A percentile compares a stretch with the other conserved stretches of the same genome.
These are phyloP conservation scores for Buphagus erythrorhynchus DNA, from an alignment of 2,797 vertebrate species.

Conservation along the genomic window DNA sequence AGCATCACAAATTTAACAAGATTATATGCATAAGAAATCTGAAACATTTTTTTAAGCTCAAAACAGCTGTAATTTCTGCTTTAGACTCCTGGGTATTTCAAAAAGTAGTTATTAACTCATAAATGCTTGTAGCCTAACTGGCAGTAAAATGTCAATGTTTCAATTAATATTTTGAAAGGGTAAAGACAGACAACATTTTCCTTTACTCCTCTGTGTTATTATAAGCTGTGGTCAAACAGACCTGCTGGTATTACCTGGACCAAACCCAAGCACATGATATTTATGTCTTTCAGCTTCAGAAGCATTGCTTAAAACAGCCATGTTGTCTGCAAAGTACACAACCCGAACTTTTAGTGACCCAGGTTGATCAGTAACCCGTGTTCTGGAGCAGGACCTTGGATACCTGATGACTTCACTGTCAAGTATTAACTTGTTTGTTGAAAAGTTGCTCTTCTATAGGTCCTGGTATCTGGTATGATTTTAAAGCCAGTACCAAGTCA, in stretches of 20 bases:
- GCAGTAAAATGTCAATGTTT: not conserved
- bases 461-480: not conserved
- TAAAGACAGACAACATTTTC: not conserved
- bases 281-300: not conserved
- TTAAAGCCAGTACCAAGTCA: not conserved
- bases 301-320: not conserved
- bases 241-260: not conserved
- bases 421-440: not conserved
- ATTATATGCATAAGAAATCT: not conserved
- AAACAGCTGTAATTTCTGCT: not conserved
- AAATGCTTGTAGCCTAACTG: not conserved
- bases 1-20: rapidly evolving
- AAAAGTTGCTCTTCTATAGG: not conserved
- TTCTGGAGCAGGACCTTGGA: not conserved
- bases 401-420: not conserved
- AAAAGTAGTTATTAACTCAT: not conserved
- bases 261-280: not conserved
- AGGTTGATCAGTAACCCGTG: not conserved
- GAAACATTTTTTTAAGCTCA: not conserved
- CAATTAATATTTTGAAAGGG: not conserved
- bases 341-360: not conserved
- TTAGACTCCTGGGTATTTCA: not conserved
- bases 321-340: not conserved
- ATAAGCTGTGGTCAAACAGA: not conserved
- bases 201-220: not conserved